Conservation (phyloP, 2,113 vertebrate genomes). For the Sminthopsis crassicaudata region DNA sequence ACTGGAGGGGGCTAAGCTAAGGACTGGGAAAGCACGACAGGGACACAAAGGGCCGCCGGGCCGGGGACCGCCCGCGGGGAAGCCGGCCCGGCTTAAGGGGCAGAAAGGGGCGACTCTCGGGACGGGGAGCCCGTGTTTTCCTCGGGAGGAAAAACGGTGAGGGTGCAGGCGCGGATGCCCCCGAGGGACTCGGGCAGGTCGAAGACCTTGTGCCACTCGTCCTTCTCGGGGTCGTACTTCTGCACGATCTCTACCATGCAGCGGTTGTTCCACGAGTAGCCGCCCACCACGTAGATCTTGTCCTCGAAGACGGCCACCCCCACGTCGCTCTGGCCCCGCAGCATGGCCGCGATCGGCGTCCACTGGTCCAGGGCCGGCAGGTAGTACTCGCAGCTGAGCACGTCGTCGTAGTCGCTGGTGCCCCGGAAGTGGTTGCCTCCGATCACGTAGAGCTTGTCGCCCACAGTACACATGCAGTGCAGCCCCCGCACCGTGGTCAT, state of each 20-base stretch:
- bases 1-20: not conserved
- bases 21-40: not conserved
- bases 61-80: not conserved
- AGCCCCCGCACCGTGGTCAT: slow-evolving; percentile 99
- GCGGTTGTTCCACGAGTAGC: slow-evolving; percentile 99
- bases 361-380: slow-evolving; percentile 96
- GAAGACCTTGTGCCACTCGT: slow-evolving; percentile 99
- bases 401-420: slow-evolving; percentile 99
- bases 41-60: not conserved
- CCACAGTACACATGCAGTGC: slow-evolving; percentile 99
- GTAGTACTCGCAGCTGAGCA: slow-evolving; percentile 99
- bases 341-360: slow-evolving; percentile 98
- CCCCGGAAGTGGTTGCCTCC: slow-evolving; percentile 99
- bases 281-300: slow-evolving; percentile 99
- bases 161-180: slow-evolving; percentile 98
- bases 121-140: slow-evolving; percentile 95
- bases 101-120: slow-evolving; percentile 96
- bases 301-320: slow-evolving; percentile 98
- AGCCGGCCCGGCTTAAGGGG: slow-evolving; percentile 87
- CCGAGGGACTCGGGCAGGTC: slow-evolving; percentile 98
- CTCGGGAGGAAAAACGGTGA: slow-evolving; percentile 97
- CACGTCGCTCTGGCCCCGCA: slow-evolving; percentile 98
- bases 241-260: slow-evolving; percentile 99
- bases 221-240: slow-evolving; percentile 98
- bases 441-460: slow-evolving; percentile 97